A percentile compares a stretch with the other conserved stretches of the same genome.
Evolutionary conservation across 2,888 invertebrate species (phyloP).

Genomic region (Hypercompe scribonia): DNA sequence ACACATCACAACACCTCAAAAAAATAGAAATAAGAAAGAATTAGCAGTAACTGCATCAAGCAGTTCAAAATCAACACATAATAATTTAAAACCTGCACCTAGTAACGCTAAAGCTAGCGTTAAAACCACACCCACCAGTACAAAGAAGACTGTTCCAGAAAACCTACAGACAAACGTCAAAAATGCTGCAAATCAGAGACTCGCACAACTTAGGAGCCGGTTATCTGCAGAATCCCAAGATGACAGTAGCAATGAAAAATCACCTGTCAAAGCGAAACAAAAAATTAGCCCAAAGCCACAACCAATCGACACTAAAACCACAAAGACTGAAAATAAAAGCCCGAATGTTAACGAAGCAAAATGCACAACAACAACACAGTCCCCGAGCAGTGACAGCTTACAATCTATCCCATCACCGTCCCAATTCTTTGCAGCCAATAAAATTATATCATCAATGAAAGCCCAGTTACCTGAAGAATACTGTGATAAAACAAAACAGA

Average conservation of each 20-base stretch:
- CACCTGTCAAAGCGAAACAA: constrained; percentile 49
- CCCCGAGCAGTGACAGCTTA: constrained; percentile 73
- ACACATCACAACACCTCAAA: constrained; percentile 20
- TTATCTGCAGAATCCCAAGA: constrained; percentile 63
- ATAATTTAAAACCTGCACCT: constrained; percentile 2
- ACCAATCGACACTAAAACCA: constrained; percentile 57
- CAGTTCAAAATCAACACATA: not conserved
- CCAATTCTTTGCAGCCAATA: constrained; percentile 80
- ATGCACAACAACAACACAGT: constrained; percentile 61
- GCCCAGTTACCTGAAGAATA: constrained; percentile 79
- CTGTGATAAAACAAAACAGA: constrained; percentile 68
- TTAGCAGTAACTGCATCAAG: not conserved
- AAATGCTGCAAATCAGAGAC: constrained; percentile 70
- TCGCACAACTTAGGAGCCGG: constrained; percentile 65
- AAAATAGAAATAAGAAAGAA: constrained; percentile 16
- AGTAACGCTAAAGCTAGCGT: constrained; percentile 21
- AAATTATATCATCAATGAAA: constrained; percentile 82
- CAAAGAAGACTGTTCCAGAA: constrained; percentile 31
- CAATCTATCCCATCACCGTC: constrained; percentile 77
- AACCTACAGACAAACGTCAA: constrained; percentile 55
- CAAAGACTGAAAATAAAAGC: constrained; percentile 58
- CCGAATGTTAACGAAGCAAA: constrained; percentile 65
- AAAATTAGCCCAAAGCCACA: constrained; percentile 58
- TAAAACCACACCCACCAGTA: constrained; percentile 28
- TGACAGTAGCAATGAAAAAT: constrained; percentile 53